Evolutionary conservation across 2,797 vertebrate species (phyloP).

Genomic region (Uromys caudimaculatus): DNA sequence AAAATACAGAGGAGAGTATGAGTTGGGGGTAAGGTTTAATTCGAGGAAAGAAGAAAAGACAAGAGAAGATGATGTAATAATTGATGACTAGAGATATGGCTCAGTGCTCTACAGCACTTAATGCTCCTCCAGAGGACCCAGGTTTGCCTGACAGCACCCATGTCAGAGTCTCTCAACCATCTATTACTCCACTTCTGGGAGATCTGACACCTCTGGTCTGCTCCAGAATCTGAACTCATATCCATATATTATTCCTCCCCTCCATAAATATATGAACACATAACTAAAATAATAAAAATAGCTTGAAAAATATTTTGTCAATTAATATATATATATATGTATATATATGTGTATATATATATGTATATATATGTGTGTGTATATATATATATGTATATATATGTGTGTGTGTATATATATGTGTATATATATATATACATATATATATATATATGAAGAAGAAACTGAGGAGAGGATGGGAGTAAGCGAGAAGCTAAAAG

Average conservation of each 20-base stretch:
- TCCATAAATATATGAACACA: neutral
- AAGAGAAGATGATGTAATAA: neutral
- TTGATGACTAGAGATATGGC: neutral
- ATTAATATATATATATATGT: no score
- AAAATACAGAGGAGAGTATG: neutral
- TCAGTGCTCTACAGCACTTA: neutral
- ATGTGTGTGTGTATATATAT: no score
- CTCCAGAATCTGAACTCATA: neutral
- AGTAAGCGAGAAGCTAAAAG: neutral
- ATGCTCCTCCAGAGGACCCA: neutral
- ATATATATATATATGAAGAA: no score
- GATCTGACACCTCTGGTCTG: neutral
- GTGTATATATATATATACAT: no score
- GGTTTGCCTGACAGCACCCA: neutral
- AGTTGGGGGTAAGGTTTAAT: neutral
- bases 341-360: no score
- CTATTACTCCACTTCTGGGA: neutral
- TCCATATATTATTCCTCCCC: accelerated
- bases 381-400: no score
- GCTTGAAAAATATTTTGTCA: no score
- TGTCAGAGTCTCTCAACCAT: no score
- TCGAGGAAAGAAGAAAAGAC: neutral
- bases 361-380: no score
- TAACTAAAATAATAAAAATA: neutral
- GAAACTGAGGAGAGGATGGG: neutral